Evolutionary conservation across 2,797 vertebrate genomes (phyloP), one percentile per base, ranked within the genome.

Genomic region (Buphagus erythrorhynchus): DNA sequence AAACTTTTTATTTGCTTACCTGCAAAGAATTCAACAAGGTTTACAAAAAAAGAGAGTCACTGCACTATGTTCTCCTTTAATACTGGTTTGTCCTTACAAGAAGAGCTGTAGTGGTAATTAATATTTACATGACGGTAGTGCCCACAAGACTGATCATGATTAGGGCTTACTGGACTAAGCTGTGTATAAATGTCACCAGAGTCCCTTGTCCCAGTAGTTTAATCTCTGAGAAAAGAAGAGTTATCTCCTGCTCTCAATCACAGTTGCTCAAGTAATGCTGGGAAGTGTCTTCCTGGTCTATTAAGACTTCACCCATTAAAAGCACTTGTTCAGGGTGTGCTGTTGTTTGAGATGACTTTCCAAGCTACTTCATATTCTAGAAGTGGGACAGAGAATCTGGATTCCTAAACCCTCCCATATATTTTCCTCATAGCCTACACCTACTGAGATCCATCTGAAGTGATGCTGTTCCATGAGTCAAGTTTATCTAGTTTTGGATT

Each of bases 161-260:
- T 48, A 82, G 36, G 55, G 40, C 63, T 93, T 92, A 93, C 49
- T 75, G 58, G 62, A 72, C 68, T 89, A 93, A 96, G 84, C 66
- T 86, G 58, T 84, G 38, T 83, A 81, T 55, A 93, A 95, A 94
- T 75, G 79, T 84, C 91, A 91, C 24, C 46, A 43, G 31, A 78
- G 76, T 73, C 71, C 17, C 51, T 84, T 0, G 0, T 78, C 48
- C 55, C 49, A 62, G 43, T 3, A 79, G 51, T 80, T 88, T 75
- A 81, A 75, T 55, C 63, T 91, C 58, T 83, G 73, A 73, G 68
- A 90, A 91, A 88, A 91, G 42, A 81, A 55, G 42, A 48, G 45
- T 19, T 75, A 72, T 68, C 48, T 86, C 59, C 45, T 75, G 40
- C 55, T 74, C 77, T 80, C 59, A 90, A 55, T 48, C 57, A 80